Percentiles rank a stretch among this genome's conserved stretches.
phyloP scores from a whole-genome alignment of 2,888 invertebrate genomes.

The Lumbricus terrestris region DNA sequence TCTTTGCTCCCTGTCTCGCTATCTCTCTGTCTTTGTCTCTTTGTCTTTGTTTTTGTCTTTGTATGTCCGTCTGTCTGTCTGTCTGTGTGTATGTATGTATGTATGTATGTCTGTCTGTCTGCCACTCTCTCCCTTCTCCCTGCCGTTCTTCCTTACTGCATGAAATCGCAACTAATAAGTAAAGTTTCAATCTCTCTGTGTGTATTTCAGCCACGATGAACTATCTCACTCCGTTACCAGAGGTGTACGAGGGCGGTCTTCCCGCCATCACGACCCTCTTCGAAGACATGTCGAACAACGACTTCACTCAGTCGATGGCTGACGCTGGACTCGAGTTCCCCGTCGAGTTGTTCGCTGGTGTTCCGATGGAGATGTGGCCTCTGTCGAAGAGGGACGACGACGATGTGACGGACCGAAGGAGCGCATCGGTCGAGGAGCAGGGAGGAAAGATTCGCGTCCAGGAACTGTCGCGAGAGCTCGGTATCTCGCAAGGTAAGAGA shows the following conservation, averaged over 20 bases:
- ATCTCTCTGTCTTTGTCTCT: no score
- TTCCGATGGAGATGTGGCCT: not conserved
- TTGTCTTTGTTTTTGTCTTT: no score
- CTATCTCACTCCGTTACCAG: not conserved
- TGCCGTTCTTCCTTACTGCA: no score
- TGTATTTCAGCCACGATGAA: not conserved
- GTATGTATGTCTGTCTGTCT: no score
- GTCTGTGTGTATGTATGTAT: no score
- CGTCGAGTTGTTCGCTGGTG: not conserved
- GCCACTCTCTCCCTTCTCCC: no score
- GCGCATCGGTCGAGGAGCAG: not conserved
- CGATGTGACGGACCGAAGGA: not conserved
- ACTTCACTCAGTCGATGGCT: not conserved
- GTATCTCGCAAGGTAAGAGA: not conserved
- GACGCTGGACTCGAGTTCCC: not conserved
- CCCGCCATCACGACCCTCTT: not conserved
- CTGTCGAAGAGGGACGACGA: not conserved
- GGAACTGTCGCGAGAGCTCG: not conserved
- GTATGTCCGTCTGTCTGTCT: no score
- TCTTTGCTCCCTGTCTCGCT: no score
- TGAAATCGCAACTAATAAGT: no score
- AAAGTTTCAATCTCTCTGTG: no score
- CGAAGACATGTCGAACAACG: not conserved
- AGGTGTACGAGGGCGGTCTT: not conserved
- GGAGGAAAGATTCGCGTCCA: not conserved